Evolutionary conservation across 2,797 vertebrate species (phyloP).

Genomic region (Spinus pinus): DNA sequence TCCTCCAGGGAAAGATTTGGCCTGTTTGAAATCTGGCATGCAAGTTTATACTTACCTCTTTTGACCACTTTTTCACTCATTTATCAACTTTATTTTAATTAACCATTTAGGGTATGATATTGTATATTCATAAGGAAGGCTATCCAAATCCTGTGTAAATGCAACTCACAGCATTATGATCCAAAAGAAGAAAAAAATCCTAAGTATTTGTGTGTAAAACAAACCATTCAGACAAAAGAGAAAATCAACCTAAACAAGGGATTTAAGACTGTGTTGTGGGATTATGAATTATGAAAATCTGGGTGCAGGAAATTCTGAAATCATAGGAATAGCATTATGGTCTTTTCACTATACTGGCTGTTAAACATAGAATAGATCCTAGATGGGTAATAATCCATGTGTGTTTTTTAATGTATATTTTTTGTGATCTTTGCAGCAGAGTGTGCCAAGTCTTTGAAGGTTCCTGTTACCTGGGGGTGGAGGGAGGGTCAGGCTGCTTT

Average conservation of each 20-base stretch:
- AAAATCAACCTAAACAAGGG: background rate
- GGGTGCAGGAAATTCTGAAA: background rate
- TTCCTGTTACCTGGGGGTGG: background rate
- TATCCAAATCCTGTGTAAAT: background rate
- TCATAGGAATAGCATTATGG: background rate
- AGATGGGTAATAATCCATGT: background rate
- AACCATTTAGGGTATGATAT: background rate
- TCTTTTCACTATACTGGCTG: background rate
- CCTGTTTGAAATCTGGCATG: background rate
- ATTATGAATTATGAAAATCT: background rate
- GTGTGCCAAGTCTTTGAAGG: background rate
- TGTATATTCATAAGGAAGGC: background rate
- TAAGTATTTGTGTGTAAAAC: background rate
- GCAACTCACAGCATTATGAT: background rate
- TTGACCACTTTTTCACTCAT: background rate
- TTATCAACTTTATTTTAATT: background rate
- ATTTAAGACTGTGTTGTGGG: background rate
- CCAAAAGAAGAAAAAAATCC: background rate
- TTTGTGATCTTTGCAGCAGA: background rate
- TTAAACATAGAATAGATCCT: background rate
- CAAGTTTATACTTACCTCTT: background rate
- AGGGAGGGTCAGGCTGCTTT: background rate
- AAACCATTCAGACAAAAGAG: background rate
- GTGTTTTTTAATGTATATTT: background rate
- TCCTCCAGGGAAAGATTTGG: background rate